Conservation (phyloP, 2,888 invertebrate species). For the Lucinisca nassula region DNA sequence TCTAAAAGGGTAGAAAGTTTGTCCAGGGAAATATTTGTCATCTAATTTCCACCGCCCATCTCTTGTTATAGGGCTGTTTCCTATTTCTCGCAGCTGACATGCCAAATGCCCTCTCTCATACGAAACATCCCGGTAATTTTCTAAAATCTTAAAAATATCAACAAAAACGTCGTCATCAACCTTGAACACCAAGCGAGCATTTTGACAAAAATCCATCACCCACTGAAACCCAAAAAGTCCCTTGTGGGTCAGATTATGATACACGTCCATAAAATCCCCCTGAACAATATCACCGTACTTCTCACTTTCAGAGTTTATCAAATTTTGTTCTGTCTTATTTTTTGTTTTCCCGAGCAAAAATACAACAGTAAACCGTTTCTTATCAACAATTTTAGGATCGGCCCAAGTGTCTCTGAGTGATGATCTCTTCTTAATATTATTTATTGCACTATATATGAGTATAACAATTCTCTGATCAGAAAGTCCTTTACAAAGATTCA, state of each 20-base stretch:
- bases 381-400: not conserved
- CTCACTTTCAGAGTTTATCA: not conserved
- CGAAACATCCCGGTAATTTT: not conserved
- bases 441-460: not conserved
- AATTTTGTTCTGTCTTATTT: not conserved
- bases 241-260: not conserved
- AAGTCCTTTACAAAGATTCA: not conserved
- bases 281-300: not conserved
- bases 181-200: not conserved
- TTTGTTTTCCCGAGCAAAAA: not conserved
- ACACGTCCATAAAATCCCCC: not conserved
- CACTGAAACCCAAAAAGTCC: conserved; percentile 1
- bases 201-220: conserved; percentile 1
- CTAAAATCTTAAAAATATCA: not conserved
- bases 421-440: not conserved
- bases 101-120: not conserved
- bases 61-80: not conserved
- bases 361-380: not conserved
- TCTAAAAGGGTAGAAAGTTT: not conserved
- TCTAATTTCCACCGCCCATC: not conserved
- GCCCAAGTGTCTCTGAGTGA: not conserved
- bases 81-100: not conserved
- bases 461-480: not conserved
- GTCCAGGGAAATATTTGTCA: not conserved
- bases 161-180: not conserved